A percentile compares a stretch with the other conserved stretches of the same genome.
phyloP scores from a whole-genome alignment of 2,797 vertebrate species.

The Aldrovandia affinis region DNA sequence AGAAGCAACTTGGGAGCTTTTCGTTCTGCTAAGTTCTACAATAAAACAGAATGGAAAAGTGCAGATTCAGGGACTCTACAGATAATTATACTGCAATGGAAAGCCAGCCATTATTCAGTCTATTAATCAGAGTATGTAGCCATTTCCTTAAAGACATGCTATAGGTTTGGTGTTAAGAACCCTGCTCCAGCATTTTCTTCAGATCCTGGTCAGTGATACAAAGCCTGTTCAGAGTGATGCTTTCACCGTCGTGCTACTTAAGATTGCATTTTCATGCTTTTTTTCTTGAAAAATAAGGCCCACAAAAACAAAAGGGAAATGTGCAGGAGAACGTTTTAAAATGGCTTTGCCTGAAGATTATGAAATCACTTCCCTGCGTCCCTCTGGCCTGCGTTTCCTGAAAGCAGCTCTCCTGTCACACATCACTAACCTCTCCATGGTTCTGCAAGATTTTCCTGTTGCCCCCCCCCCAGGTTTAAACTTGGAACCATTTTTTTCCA shows the following conservation, averaged over 20 bases:
- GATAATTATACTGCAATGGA: constrained; percentile 56
- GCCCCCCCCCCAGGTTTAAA: constrained; percentile 26
- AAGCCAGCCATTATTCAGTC: constrained; percentile 57
- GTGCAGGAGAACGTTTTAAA: too few relatives aligned
- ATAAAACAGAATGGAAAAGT: constrained; percentile 58
- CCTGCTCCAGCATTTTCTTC: constrained; percentile 65
- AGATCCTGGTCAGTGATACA: too few relatives aligned
- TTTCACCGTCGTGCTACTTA: too few relatives aligned
- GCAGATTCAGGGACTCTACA: constrained; percentile 43
- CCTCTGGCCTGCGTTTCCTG: background rate
- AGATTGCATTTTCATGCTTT: too few relatives aligned
- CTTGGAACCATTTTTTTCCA: background rate
- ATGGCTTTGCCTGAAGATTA: too few relatives aligned
- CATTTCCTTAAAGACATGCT: constrained; percentile 69
- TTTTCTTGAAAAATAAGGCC: too few relatives aligned
- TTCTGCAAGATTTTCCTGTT: constrained; percentile 48
- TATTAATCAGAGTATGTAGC: constrained; percentile 70
- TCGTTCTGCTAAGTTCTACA: constrained; percentile 43
- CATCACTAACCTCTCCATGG: constrained; percentile 1
- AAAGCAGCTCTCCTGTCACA: background rate
- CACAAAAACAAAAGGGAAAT: background rate
- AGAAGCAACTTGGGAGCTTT: constrained; percentile 33
- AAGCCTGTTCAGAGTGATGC: too few relatives aligned
- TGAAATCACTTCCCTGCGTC: too few relatives aligned
- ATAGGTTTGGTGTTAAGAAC: constrained; percentile 57